These are phyloP conservation scores for Eudemis profundana DNA, from an alignment of 2,888 invertebrate species.

Conservation along the genomic window DNA sequence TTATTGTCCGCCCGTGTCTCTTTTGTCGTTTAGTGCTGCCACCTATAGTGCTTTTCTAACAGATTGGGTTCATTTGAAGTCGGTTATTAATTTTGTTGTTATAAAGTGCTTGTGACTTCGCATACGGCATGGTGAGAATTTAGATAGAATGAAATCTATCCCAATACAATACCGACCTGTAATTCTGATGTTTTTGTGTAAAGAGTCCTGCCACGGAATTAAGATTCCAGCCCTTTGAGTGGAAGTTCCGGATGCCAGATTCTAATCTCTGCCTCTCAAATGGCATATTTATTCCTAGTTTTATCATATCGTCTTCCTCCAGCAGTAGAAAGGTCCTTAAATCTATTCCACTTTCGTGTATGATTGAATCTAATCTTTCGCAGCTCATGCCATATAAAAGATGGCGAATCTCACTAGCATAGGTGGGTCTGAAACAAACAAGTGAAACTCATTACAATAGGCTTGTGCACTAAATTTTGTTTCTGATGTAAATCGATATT, in stretches of 20 bases:
- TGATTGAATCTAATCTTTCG: slow-evolving; percentile 75
- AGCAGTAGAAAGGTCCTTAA: slow-evolving; percentile 85
- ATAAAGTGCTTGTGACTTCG: too few species aligned
- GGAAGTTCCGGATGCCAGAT: slow-evolving; percentile 84
- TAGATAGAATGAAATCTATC: too few species aligned
- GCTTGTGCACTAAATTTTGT: too few species aligned
- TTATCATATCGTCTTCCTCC: slow-evolving; percentile 83
- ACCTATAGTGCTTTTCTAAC: too few species aligned
- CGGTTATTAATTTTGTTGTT: too few species aligned
- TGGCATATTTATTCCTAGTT: slow-evolving; percentile 85
- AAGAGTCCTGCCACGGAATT: slow-evolving; percentile 75
- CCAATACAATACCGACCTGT: slow-evolving; percentile 66
- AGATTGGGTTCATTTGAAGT: too few species aligned
- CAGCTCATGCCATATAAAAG: slow-evolving; percentile 87
- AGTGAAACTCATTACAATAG: too few species aligned
- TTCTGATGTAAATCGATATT: too few species aligned
- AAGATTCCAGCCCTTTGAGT: slow-evolving; percentile 83
- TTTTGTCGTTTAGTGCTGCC: too few species aligned
- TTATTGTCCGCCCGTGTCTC: too few species aligned
- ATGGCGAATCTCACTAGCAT: slow-evolving; percentile 80
- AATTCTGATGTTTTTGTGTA: slow-evolving; percentile 70
- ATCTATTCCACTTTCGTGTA: slow-evolving; percentile 79
- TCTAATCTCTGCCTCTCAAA: slow-evolving; percentile 85
- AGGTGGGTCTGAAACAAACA: slow-evolving; percentile 72
- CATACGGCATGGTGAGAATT: too few species aligned